These are phyloP conservation scores for Drosophila borealis DNA, from an alignment of 2,888 invertebrate species.

Conservation along the genomic window DNA sequence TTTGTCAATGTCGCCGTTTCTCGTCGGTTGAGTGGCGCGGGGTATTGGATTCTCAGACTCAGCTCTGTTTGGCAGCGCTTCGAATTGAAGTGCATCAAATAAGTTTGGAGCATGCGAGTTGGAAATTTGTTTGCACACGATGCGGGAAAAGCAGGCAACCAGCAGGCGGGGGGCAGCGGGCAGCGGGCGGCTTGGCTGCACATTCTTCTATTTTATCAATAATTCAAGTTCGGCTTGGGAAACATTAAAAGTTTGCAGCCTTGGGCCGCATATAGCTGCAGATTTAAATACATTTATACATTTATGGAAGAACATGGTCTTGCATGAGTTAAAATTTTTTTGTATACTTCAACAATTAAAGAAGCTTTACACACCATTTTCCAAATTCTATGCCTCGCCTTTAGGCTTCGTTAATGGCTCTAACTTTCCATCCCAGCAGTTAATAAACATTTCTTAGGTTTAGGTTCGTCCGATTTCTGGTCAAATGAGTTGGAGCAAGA, in stretches of 20 bases:
- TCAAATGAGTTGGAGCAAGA: no score
- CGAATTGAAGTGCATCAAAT: conserved; percentile 67
- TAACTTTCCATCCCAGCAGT: no score
- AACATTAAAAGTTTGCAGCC: conserved; percentile 46
- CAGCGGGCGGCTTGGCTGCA: not conserved
- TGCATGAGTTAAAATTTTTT: no score
- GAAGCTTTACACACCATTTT: no score
- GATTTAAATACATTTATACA: conserved; percentile 8
- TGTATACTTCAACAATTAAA: no score
- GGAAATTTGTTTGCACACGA: conserved; percentile 59
- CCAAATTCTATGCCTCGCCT: no score
- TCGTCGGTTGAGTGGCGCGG: not conserved
- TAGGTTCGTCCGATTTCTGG: no score
- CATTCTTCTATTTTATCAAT: conserved; percentile 57
- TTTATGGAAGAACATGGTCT: no score
- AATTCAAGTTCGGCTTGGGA: conserved; percentile 58
- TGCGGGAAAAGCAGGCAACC: conserved; percentile 7
- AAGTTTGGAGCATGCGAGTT: conserved; percentile 64
- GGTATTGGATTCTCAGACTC: conserved; percentile 11
- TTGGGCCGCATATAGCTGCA: conserved; percentile 36
- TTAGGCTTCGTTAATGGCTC: no score
- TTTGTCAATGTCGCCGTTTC: conserved; percentile 65
- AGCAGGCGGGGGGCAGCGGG: not conserved
- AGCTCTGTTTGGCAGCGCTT: conserved; percentile 28
- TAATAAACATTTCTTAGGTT: no score